phyloP scores from a whole-genome alignment of 2,797 vertebrate species.

The Triplophysa yarkandensis region DNA sequence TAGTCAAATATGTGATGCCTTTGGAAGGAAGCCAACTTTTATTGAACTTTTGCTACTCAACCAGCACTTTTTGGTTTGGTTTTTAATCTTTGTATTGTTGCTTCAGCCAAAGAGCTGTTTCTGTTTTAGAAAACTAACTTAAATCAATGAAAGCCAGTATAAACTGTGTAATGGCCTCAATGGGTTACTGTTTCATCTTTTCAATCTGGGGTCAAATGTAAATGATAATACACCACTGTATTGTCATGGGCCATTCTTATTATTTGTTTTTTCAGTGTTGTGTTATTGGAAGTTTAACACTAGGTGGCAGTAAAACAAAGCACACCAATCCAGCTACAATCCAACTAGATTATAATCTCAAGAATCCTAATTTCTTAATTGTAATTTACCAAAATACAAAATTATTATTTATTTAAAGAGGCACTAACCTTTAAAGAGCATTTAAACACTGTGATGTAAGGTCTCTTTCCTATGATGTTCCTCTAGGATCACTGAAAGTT shows the following conservation, averaged over 20 bases:
- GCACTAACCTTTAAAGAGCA: neutral
- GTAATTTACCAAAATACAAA: neutral
- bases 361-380: neutral
- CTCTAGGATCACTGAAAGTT: neutral
- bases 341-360: neutral
- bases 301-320: slow-evolving; percentile 61
- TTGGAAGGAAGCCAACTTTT: slow-evolving; percentile 39
- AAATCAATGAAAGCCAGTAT: neutral
- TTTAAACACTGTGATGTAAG: neutral
- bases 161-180: neutral
- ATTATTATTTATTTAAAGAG: neutral
- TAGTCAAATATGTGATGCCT: slow-evolving; percentile 31
- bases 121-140: neutral
- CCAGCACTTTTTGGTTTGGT: slow-evolving; percentile 46
- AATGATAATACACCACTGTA: too few species aligned
- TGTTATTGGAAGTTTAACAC: slow-evolving; percentile 51
- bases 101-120: slow-evolving; percentile 2
- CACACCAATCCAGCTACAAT: neutral
- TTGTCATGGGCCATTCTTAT: neutral
- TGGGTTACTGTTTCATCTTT: neutral
- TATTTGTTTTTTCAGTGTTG: slow-evolving; percentile 35
- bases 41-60: slow-evolving; percentile 16
- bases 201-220: neutral
- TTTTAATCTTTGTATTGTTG: slow-evolving; percentile 12
- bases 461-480: neutral